phyloP scores from a whole-genome alignment of 2,888 invertebrate genomes.

The Synergus umbraculus region DNA sequence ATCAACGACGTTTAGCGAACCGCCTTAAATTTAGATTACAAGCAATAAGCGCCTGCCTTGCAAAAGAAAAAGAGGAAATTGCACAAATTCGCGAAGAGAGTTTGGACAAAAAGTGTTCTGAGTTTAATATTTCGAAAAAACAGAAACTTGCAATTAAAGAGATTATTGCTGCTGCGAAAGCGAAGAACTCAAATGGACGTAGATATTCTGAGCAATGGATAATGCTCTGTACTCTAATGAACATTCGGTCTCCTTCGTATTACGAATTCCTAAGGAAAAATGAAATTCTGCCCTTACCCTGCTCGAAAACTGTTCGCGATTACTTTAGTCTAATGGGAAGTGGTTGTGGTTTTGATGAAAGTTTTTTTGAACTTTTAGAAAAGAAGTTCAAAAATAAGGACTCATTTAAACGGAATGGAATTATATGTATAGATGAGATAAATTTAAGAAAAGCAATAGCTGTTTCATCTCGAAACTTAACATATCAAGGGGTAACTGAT shows the following conservation, averaged over 20 bases:
- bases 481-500: not conserved
- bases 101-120: not conserved
- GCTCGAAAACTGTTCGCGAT: no score
- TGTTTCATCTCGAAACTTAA: constrained; percentile 44
- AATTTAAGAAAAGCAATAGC: constrained; percentile 50
- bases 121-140: not conserved
- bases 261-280: not conserved
- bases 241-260: not conserved
- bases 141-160: not conserved
- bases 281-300: not conserved
- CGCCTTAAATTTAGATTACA: no score
- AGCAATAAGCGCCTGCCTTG: no score
- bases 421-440: constrained; percentile 56
- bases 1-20: no score
- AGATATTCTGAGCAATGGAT: not conserved
- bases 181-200: not conserved
- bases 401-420: constrained; percentile 46
- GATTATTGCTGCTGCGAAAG: not conserved
- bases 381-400: constrained; percentile 46
- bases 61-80: no score
- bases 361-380: constrained; percentile 50
- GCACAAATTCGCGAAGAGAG: no score
- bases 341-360: no score
- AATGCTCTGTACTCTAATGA: not conserved
- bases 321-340: no score